Evolutionary conservation across 2,888 invertebrate genomes (phyloP).

Genomic region (Phasia obesa): DNA sequence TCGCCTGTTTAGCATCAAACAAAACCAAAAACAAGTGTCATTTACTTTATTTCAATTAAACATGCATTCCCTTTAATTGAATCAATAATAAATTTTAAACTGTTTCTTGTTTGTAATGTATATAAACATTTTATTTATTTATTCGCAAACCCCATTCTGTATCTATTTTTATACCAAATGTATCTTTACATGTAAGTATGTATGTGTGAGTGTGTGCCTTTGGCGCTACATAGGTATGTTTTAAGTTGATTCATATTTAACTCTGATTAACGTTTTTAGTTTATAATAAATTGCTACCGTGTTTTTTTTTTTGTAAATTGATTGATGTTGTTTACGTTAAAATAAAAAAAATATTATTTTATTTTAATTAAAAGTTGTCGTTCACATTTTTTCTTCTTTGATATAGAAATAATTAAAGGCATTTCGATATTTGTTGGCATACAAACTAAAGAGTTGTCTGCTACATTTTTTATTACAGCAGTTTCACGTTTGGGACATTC

Average conservation of each 20-base stretch:
- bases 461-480: not conserved
- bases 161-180: not conserved
- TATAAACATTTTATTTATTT: slow-evolving; percentile 12
- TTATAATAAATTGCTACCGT: slow-evolving; percentile 31
- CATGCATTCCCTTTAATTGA: slow-evolving; percentile 46
- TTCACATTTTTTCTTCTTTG: not conserved
- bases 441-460: not conserved
- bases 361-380: slow-evolving; percentile 13
- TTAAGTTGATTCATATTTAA: slow-evolving; percentile 18
- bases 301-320: slow-evolving; percentile 12
- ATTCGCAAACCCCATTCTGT: not conserved
- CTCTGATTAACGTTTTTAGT: slow-evolving; percentile 3
- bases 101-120: not conserved
- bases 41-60: slow-evolving; percentile 37
- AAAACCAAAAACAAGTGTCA: slow-evolving; percentile 9
- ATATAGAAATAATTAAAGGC: not conserved
- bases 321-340: slow-evolving; percentile 35
- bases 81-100: slow-evolving; percentile 4
- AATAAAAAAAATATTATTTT: slow-evolving; percentile 16
- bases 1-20: not conserved
- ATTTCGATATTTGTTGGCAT: not conserved
- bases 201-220: not conserved
- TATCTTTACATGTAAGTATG: not conserved
- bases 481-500: not conserved
- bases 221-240: not conserved